Percentiles rank a stretch among this genome's conserved stretches.
Evolutionary conservation across 2,797 vertebrate species (phyloP).

Genomic region (Hylomyscus alleni): DNA sequence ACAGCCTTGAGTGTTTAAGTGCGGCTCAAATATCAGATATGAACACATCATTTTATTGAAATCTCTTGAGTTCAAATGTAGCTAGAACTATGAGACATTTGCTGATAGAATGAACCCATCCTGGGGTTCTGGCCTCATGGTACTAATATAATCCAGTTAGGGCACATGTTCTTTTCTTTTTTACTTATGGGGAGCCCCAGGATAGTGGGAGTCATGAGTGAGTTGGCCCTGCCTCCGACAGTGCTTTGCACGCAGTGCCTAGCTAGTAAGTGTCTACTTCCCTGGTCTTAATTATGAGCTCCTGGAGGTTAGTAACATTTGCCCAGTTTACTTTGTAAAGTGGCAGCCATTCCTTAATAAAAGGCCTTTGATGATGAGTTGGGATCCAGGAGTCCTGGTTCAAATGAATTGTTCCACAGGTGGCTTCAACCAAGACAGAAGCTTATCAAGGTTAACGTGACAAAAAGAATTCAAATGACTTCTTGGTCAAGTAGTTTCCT

Average conservation of each 20-base stretch:
- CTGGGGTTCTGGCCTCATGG: not conserved
- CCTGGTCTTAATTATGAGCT: conserved; percentile 42
- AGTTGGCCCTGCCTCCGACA: not conserved
- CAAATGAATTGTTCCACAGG: not conserved
- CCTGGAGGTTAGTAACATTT: conserved; percentile 35
- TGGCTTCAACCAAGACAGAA: not conserved
- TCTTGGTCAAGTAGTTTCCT: conserved; percentile 22
- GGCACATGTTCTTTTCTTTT: accelerated
- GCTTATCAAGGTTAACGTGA: conserved; percentile 16
- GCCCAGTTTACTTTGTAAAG: conserved; percentile 59
- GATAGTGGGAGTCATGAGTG: not conserved
- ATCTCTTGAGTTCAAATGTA: not conserved
- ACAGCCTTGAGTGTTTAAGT: not conserved
- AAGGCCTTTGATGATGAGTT: conserved; percentile 44
- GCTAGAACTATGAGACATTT: not conserved
- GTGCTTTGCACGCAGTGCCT: not conserved
- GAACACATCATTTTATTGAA: not conserved
- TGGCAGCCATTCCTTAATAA: conserved; percentile 55
- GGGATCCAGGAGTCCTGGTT: not conserved
- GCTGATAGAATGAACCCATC: not conserved
- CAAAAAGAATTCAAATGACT: conserved; percentile 36
- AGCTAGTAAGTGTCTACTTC: not conserved
- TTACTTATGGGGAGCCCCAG: accelerated
- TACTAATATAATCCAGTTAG: not conserved
- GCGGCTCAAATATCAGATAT: accelerated